Evolutionary conservation across 2,797 vertebrate species (phyloP).

Genomic region (Arrhamphus sclerolepis): DNA sequence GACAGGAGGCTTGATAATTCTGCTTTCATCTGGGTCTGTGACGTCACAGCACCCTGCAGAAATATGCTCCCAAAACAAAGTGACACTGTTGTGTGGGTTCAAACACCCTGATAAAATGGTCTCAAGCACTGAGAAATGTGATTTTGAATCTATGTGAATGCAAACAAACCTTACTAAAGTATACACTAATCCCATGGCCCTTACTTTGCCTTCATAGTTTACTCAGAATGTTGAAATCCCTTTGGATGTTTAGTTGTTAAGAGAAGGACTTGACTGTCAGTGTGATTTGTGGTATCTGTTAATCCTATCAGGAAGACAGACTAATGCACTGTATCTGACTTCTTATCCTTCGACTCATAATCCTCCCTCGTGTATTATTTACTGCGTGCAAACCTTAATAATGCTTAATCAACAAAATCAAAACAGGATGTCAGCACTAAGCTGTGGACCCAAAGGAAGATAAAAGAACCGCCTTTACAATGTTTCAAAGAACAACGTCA

Average conservation of each 20-base stretch:
- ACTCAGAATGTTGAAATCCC: constrained; percentile 35
- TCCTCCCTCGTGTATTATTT: constrained; percentile 53
- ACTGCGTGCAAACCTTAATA: constrained; percentile 62
- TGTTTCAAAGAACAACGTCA: constrained; percentile 58
- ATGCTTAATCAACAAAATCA: constrained; percentile 76
- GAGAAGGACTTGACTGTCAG: constrained; percentile 37
- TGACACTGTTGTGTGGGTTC: too few relatives aligned
- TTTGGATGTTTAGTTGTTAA: constrained; percentile 36
- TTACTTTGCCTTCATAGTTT: constrained; percentile 32
- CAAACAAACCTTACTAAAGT: constrained; percentile 3
- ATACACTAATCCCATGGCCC: constrained; percentile 13
- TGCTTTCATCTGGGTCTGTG: too few relatives aligned
- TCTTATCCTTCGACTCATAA: constrained; percentile 55
- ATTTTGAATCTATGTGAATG: too few relatives aligned
- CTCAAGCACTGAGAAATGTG: too few relatives aligned
- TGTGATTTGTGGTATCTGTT: constrained; percentile 40
- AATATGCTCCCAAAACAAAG: too few relatives aligned
- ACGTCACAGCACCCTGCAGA: too few relatives aligned
- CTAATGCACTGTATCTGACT: constrained; percentile 59
- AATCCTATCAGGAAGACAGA: constrained; percentile 45
- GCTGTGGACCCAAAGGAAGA: constrained; percentile 55
- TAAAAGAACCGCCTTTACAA: constrained; percentile 58
- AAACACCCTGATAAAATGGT: too few relatives aligned
- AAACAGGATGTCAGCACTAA: constrained; percentile 67
- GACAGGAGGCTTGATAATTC: too few relatives aligned